Conservation (phyloP, 2,888 invertebrate species). For the Mycogona germanica region DNA sequence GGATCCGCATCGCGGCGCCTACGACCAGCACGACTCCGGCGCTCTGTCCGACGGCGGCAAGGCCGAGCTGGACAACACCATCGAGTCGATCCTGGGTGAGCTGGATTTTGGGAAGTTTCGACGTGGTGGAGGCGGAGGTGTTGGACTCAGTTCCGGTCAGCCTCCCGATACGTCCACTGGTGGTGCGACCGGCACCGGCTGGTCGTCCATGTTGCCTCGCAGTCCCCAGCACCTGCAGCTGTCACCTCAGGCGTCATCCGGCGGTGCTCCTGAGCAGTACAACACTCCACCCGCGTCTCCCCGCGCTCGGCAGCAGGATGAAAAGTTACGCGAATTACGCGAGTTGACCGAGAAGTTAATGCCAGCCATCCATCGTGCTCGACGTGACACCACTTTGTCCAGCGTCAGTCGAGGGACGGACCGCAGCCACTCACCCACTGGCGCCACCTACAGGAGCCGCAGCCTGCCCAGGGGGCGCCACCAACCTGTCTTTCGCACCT, state of each 20-base stretch:
- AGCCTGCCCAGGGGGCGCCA: conserved; percentile 14
- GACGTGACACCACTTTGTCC: conserved; percentile 1
- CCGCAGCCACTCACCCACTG: conserved; percentile 20
- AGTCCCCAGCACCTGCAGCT: not conserved
- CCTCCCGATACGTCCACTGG: not conserved
- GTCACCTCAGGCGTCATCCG: not conserved
- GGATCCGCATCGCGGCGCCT: conserved; percentile 5
- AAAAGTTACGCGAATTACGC: conserved; percentile 35
- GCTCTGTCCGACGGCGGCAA: conserved; percentile 19
- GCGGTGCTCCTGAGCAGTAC: not conserved
- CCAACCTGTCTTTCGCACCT: conserved; percentile 55
- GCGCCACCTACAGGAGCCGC: conserved; percentile 26
- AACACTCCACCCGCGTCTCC: not conserved
- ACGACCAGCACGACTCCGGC: not conserved
- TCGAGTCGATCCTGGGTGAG: conserved; percentile 23
- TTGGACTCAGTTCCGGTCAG: not conserved
- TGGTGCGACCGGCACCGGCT: not conserved
- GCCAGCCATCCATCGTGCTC: conserved; percentile 36
- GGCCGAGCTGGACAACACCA: conserved; percentile 22
- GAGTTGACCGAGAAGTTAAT: conserved; percentile 68
- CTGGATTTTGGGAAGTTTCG: conserved; percentile 24
- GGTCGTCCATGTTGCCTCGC: not conserved
- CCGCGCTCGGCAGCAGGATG: not conserved
- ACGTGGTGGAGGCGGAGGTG: conserved; percentile 12
- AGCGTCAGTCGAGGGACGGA: conserved; percentile 18